Base-by-base conservation (phyloP, 35 echinoderm and acorn worm genomes). In the Patiria miniata region DNA sequence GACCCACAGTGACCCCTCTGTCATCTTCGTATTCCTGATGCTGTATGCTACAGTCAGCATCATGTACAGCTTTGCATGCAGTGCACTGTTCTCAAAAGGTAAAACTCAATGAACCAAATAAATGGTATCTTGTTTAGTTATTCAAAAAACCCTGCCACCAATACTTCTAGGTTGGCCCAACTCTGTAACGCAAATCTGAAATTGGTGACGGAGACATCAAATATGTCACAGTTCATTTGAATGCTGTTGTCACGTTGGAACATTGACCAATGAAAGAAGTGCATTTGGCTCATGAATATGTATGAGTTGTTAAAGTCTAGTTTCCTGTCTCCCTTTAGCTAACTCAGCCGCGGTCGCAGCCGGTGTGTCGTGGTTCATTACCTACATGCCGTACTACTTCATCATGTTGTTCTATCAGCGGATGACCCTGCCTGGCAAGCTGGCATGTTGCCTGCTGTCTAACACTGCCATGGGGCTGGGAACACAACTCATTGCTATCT, bases 401-500 rank as follows among this genome's bases (percentile, higher is more conserved):
- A 86, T 99, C 76, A 83, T 77, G 8, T 81, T 86, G 15, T 61
- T 61, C 38, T 99, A 99, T 52, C 61, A 73, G 26, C 39, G 57
- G 15, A 23, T 99, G 79, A 79, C 92, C 15, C 69, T 83, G 37
- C 89, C 80, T 15, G 89, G 77, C 19, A 99, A 99, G 69, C 47
- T 91, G 40, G 61, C 81, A n/a, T 77, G 61, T 4, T 91, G 89
- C 32, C 80, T 99, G 2, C 61, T 99, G 17, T 94, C 93, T 1
- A 99, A 99, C 60, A 89, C 93, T 57, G 93, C 85, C 77, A 99
- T 99, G 96, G 89, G 83, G 2, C 37, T 99, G 55, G 96, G 96
- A 16, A 68, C 86, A 2, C 85, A 89, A 42, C 61, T 99, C 51
- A 89, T 99, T 78, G 93, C 89, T 17, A 68, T 99, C 53, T 99